These are phyloP conservation scores for Hyperoplus lanceolatus DNA, from an alignment of 2,797 vertebrate genomes.

Conservation along the genomic window DNA sequence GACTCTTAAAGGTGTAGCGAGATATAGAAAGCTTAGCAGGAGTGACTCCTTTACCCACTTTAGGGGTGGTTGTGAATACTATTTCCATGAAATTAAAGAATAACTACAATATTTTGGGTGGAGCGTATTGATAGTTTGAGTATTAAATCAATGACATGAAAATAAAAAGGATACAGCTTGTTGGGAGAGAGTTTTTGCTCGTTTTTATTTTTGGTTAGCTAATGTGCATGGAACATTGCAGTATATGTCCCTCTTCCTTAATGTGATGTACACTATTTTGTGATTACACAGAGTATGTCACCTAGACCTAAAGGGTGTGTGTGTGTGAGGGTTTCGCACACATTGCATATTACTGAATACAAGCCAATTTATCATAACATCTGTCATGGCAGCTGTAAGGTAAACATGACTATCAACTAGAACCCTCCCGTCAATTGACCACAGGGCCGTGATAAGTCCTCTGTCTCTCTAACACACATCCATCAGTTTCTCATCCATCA, in stretches of 20 bases:
- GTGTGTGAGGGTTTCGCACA: not conserved
- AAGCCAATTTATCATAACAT: slow-evolving; percentile 41
- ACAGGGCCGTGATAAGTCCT: slow-evolving; percentile 41
- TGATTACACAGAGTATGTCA: not conserved
- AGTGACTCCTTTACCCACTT: not conserved
- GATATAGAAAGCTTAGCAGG: not conserved
- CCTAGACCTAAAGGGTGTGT: not conserved
- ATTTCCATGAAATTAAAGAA: not conserved
- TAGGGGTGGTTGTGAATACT: not conserved
- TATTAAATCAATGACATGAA: not conserved
- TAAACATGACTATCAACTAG: slow-evolving; percentile 55
- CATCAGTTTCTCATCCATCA: slow-evolving; percentile 65
- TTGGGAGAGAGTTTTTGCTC: not conserved
- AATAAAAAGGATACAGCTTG: not conserved
- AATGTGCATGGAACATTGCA: not conserved
- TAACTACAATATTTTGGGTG: not conserved
- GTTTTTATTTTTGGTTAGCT: not conserved
- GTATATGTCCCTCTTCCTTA: not conserved
- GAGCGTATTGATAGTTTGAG: not conserved
- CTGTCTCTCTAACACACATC: slow-evolving; percentile 11
- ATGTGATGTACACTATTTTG: not conserved
- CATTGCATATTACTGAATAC: slow-evolving; percentile 9
- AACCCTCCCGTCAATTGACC: slow-evolving; percentile 22
- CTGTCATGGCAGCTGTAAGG: slow-evolving; percentile 43
- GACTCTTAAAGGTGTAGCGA: not conserved